These are phyloP conservation scores for Chroicocephalus ridibundus DNA, from an alignment of 2,113 vertebrate genomes.

Conservation along the genomic window DNA sequence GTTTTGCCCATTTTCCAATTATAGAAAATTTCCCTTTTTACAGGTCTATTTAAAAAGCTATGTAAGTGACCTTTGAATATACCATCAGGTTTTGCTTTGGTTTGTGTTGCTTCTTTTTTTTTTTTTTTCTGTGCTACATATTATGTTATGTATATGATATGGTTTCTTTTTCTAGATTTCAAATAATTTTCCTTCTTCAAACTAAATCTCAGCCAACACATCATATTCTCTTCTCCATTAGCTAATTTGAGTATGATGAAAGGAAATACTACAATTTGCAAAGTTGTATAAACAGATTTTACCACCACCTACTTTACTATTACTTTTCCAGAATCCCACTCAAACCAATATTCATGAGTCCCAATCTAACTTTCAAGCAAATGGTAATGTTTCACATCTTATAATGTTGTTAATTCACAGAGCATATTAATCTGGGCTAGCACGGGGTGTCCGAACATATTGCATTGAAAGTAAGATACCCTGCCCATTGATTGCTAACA, in stretches of 20 bases:
- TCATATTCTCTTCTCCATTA: neutral
- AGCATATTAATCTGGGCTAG: neutral
- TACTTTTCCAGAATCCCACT: neutral
- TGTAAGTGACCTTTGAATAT: neutral
- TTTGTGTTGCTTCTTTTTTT: neutral
- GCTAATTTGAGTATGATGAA: neutral
- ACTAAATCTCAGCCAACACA: neutral
- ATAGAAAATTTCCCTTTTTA: neutral
- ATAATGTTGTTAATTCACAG: neutral
- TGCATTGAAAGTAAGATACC: neutral
- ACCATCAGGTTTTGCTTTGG: rapidly evolving
- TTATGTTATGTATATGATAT: neutral
- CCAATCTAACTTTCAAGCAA: neutral
- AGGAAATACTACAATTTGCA: neutral
- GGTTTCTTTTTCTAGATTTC: neutral
- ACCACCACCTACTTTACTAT: neutral
- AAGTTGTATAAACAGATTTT: neutral
- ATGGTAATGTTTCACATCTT: rapidly evolving
- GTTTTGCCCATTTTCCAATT: neutral
- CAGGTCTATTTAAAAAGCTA: neutral
- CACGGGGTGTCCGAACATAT: neutral
- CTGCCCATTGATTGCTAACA: neutral
- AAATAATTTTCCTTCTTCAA: neutral
- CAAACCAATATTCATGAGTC: neutral
- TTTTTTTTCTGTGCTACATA: neutral